Percentiles rank a stretch among this genome's conserved stretches.
These are phyloP conservation scores for Pristis pectinata DNA, from an alignment of 2,797 vertebrate genomes.

Conservation along the genomic window DNA sequence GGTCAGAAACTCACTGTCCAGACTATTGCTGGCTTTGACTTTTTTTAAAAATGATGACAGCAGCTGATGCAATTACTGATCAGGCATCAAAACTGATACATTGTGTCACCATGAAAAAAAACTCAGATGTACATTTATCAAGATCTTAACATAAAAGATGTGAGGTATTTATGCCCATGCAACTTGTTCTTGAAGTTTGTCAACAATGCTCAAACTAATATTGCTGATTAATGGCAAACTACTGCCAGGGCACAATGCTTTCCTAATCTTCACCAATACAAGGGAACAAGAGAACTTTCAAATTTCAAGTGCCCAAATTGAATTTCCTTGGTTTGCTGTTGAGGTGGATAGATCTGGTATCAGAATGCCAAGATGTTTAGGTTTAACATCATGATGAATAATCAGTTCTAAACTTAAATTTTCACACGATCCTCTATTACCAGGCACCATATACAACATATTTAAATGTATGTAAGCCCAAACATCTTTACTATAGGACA, in stretches of 20 bases:
- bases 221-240: not conserved
- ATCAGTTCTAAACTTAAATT: not conserved
- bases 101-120: not conserved
- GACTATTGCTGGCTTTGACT: not conserved
- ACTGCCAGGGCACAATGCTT: not conserved
- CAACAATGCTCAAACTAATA: not conserved
- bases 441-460: not conserved
- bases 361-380: not conserved
- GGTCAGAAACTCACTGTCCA: not conserved
- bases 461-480: not conserved
- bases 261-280: not conserved
- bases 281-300: not conserved
- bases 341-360: not conserved
- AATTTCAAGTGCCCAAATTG: not conserved
- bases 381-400: too few species aligned
- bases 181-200: not conserved
- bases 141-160: not conserved
- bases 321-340: not conserved
- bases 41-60: not conserved
- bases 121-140: not conserved
- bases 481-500: not conserved
- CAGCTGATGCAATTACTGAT: not conserved
- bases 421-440: not conserved
- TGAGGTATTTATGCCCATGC: not conserved
- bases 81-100: not conserved